Evolutionary conservation across 2,113 vertebrate species (phyloP).

Genomic region (Lampris megalopsis): DNA sequence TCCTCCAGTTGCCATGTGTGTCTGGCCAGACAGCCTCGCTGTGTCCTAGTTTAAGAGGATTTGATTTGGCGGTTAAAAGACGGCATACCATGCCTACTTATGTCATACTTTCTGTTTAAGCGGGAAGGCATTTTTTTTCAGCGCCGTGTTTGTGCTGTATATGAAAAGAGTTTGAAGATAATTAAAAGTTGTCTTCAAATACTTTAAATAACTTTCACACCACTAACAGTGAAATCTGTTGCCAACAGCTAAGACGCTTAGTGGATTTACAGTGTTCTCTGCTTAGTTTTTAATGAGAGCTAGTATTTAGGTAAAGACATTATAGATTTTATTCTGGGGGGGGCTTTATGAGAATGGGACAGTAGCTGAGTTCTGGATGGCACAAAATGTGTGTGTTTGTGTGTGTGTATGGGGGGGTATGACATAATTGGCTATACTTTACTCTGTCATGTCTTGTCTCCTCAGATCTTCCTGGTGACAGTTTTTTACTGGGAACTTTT

Average conservation of each 20-base stretch:
- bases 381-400: too few species aligned
- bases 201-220: conserved; percentile 58
- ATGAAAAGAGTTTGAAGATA: conserved; percentile 78
- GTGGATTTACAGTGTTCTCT: conserved; percentile 47
- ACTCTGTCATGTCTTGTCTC: conserved; percentile 65
- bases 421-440: conserved; percentile 49
- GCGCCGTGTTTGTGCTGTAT: conserved; percentile 63
- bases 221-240: conserved; percentile 61
- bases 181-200: conserved; percentile 73
- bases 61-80: conserved; percentile 76
- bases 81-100: conserved; percentile 58
- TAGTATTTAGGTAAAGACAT: conserved; percentile 55
- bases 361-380: background rate
- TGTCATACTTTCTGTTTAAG: conserved; percentile 71
- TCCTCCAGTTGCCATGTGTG: conserved; percentile 74
- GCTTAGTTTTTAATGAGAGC: conserved; percentile 51
- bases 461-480: conserved; percentile 91
- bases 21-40: conserved; percentile 57
- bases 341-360: conserved; percentile 55
- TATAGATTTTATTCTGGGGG: conserved; percentile 56
- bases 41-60: conserved; percentile 70
- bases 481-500: conserved; percentile 95
- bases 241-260: conserved; percentile 57
- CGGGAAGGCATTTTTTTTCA: conserved; percentile 67
- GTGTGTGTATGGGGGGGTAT: conserved; percentile 4